Evolutionary conservation across 2,888 invertebrate species (phyloP), one percentile per base, ranked within the genome.

Genomic region (Callyntrura sp.): DNA sequence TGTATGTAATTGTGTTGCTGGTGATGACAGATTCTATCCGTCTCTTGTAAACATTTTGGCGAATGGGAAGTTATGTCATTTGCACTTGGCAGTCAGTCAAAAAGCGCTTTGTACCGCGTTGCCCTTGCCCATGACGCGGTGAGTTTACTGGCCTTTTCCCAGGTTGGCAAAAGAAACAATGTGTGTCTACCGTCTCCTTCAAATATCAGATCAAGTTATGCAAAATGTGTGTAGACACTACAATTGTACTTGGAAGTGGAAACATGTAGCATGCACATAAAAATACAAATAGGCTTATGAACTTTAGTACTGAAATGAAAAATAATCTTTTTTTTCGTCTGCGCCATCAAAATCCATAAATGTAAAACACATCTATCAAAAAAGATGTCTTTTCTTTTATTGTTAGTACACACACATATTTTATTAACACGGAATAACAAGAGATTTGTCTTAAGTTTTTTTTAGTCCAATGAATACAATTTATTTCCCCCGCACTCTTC

Each of bases 101-200:
- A 83, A 68, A 68, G 68, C 45, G 25, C 51, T 83, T 83, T 83
- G 83, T 83, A 83, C 83, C 28, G 23, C 11, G 11, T 51, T 48
- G 68, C 83, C 68, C 51, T 83, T 83, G 83, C 78, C 78, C 78
- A 55, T 78, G 55, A 48, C 9, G 25, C 62, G 62, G 51, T 28
- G 55, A 68, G 83, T 83, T 83, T 83, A 83, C 48, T 83, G 83
- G 68, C 83, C 68, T 83, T 68, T 60, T 48, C 48, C 48, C 73
- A 48, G 48, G 73, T 12, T 4, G 48, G 11, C n/a, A 65, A 2
- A 23, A 20, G n/a, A 23, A 6, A 14, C 51, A 51, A 51, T 51
- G 51, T 14, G 9, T 51, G 51, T 51, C 11, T 51, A 51, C n/a
- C n/a, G n/a, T n/a, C n/a, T n/a, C 3, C 51, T 6, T 51, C n/a